A percentile compares a stretch with the other conserved stretches of the same genome.
Conservation (phyloP, 2,888 invertebrate species). For the Osmoderma eremita region DNA sequence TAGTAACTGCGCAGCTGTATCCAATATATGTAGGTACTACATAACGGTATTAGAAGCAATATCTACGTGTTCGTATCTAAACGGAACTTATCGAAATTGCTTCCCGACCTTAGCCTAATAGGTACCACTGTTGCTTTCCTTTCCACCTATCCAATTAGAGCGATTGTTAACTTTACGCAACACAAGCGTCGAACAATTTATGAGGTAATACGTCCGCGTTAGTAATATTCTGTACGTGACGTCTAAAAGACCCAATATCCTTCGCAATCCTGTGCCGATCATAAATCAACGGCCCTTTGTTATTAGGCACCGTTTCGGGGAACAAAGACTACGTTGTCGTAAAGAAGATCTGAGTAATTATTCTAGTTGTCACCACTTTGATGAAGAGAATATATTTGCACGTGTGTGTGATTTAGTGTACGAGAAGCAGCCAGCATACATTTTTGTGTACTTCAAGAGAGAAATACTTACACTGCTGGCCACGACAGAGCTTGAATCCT, state of each 20-base stretch:
- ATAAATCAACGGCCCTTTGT: conserved; percentile 25
- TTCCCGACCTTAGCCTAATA: conserved; percentile 3
- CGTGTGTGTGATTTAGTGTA: no score
- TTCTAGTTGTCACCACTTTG: neutral
- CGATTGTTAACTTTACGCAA: conserved; percentile 28
- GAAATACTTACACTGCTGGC: no score
- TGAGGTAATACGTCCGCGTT: conserved; percentile 21
- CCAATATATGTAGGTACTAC: no score
- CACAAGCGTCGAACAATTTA: conserved; percentile 23
- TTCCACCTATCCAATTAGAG: conserved; percentile 9
- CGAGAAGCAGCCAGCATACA: no score
- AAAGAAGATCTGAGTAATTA: conserved; percentile 10
- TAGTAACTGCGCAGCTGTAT: no score
- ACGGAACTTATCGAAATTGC: neutral
- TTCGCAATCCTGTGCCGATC: conserved; percentile 24
- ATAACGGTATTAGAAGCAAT: no score
- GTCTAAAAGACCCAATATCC: conserved; percentile 34
- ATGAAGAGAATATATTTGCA: neutral
- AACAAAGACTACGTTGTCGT: conserved; percentile 13
- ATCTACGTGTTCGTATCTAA: neutral
- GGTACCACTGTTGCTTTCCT: neutral
- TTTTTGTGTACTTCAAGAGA: no score
- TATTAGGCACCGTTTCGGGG: conserved; percentile 18
- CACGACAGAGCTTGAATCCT: no score
- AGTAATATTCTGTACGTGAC: conserved; percentile 33